Conservation (phyloP, 2,797 vertebrate genomes). For the Simalia tracyae region DNA sequence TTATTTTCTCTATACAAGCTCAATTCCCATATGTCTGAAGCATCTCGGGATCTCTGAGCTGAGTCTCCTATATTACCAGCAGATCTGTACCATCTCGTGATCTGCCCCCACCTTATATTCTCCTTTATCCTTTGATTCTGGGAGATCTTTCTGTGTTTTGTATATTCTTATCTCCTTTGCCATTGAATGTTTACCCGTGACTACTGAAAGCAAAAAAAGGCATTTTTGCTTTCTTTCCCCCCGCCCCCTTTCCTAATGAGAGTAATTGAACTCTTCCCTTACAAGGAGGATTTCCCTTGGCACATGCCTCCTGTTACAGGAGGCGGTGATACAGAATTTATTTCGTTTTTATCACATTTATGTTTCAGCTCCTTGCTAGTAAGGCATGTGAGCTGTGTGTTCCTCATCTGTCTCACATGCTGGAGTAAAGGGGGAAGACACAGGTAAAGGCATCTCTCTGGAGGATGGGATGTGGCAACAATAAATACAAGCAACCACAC, state of each 20-base stretch:
- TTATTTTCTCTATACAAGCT: not conserved
- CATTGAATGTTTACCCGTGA: not conserved
- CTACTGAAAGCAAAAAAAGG: not conserved
- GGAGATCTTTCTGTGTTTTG: not conserved
- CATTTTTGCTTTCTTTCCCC: not conserved
- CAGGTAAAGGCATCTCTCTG: not conserved
- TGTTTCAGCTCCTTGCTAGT: not conserved
- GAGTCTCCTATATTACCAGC: not conserved
- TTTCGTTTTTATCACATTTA: not conserved
- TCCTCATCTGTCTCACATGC: not conserved
- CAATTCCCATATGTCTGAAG: not conserved
- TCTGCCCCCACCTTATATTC: not conserved
- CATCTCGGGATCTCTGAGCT: not conserved
- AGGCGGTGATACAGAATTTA: not conserved
- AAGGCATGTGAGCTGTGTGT: not conserved
- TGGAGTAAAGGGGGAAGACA: not conserved
- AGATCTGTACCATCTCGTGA: not conserved
- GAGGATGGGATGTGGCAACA: not conserved
- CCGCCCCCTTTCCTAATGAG: not conserved
- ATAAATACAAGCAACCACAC: not conserved
- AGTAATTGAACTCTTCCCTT: not conserved
- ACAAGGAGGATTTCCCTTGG: not conserved
- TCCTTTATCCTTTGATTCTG: not conserved
- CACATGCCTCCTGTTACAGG: not conserved
- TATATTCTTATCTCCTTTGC: not conserved